A percentile compares a stretch with the other conserved stretches of the same genome.
Evolutionary conservation across 2,797 vertebrate genomes (phyloP).

Genomic region (Myotis findleyi): DNA sequence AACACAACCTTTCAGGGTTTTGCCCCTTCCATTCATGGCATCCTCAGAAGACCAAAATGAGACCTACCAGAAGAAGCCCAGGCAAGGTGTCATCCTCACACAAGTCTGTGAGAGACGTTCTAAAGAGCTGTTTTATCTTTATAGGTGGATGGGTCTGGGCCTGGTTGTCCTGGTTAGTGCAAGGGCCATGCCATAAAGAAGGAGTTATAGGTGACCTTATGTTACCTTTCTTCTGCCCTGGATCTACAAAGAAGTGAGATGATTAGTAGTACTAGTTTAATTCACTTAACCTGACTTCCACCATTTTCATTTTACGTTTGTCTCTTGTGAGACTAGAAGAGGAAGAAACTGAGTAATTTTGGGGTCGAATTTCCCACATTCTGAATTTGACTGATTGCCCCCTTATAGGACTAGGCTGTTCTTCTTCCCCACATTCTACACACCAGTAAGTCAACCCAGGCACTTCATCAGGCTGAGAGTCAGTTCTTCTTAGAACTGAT

Average conservation of each 20-base stretch:
- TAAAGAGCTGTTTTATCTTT: no score
- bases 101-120: no score
- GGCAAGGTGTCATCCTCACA: no score
- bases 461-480: no score
- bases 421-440: neutral
- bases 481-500: neutral
- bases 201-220: neutral
- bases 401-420: neutral
- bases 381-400: neutral
- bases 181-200: neutral
- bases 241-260: conserved; percentile 84
- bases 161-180: neutral
- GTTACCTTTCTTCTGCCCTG: conserved; percentile 87
- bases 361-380: neutral
- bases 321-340: conserved; percentile 65
- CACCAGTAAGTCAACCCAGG: neutral
- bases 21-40: neutral
- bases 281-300: conserved; percentile 50
- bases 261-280: conserved; percentile 64
- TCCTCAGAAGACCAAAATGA: neutral
- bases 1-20: neutral
- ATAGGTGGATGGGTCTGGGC: no score
- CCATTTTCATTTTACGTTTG: neutral
- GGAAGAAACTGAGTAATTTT: neutral
- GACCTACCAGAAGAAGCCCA: neutral